Evolutionary conservation across 1,140 invertebrate species (phyloP).

Genomic region (Aphelinus atriplicis): DNA sequence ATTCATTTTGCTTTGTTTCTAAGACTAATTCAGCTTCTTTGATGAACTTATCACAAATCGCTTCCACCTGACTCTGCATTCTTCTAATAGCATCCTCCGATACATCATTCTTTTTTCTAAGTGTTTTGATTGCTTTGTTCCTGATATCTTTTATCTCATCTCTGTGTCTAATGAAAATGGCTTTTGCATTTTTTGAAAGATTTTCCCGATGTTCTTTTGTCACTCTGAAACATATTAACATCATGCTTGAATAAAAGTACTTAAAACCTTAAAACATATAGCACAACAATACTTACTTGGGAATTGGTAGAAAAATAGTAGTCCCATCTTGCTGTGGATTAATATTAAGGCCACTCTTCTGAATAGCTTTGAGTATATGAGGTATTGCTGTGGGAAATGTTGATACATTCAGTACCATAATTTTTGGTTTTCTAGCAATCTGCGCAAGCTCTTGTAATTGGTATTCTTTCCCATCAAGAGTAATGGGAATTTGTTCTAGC

Average conservation of each 20-base stretch:
- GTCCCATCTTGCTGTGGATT: conserved; percentile 96
- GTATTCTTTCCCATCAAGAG: conserved; percentile 83
- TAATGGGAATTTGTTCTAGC: conserved; percentile 80
- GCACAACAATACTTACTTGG: conserved; percentile 73
- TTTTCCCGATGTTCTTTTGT: conserved; percentile 91
- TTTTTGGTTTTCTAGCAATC: conserved; percentile 86
- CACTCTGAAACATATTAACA: conserved; percentile 69
- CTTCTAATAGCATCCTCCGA: conserved; percentile 75
- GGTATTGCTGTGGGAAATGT: conserved; percentile 86
- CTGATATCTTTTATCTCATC: conserved; percentile 82
- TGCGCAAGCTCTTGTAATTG: conserved; percentile 90
- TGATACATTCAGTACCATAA: conserved; percentile 83
- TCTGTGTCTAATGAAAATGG: conserved; percentile 81
- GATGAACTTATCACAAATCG: conserved; percentile 74
- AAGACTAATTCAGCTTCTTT: conserved; percentile 75
- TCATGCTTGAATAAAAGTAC: conserved; percentile 19
- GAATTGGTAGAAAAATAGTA: conserved; percentile 85
- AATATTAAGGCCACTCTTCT: conserved; percentile 86
- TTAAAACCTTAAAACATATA: no score
- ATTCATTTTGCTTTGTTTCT: conserved; percentile 77
- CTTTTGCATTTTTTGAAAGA: conserved; percentile 88
- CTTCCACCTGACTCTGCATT: conserved; percentile 75
- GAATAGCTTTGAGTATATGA: conserved; percentile 78
- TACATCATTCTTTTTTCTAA: conserved; percentile 74
- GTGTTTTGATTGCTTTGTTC: conserved; percentile 76